These are phyloP conservation scores for Drosophila prolongata DNA, from an alignment of 2,888 invertebrate genomes.

Conservation along the genomic window DNA sequence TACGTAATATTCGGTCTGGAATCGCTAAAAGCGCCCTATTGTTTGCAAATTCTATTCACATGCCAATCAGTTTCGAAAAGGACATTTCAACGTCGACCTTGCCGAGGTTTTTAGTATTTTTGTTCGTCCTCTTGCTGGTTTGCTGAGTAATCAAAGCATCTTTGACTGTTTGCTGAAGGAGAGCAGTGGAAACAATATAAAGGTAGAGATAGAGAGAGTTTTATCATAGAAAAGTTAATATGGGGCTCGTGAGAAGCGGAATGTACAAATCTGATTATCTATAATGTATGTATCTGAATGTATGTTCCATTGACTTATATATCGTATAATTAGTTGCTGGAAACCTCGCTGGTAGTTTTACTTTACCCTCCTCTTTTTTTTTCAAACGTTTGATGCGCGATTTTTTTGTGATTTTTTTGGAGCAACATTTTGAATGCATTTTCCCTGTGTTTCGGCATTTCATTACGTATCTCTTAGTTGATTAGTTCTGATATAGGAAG, in stretches of 20 bases:
- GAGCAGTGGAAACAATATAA: constrained; percentile 56
- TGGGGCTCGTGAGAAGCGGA: constrained; percentile 46
- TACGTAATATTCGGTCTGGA: background rate
- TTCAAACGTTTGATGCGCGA: constrained; percentile 1
- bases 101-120: constrained; percentile 32
- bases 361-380: constrained; percentile 28
- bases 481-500: constrained; percentile 43
- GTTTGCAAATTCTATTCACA: background rate
- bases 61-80: constrained; percentile 33
- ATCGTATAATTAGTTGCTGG: constrained; percentile 66
- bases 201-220: constrained; percentile 45
- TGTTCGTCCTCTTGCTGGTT: constrained; percentile 26
- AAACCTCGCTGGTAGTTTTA: constrained; percentile 74
- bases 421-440: constrained; percentile 74
- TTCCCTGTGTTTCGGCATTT: constrained; percentile 38
- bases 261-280: constrained; percentile 56
- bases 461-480: constrained; percentile 39
- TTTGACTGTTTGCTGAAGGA: constrained; percentile 47
- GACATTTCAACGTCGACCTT: constrained; percentile 40
- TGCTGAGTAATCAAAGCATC: constrained; percentile 55
- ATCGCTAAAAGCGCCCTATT: too few relatives aligned
- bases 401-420: constrained; percentile 15
- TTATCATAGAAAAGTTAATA: constrained; percentile 52
- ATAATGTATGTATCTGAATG: constrained; percentile 39
- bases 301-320: constrained; percentile 44